Conservation (phyloP, 2,888 invertebrate species). For the Drosophila lutescens region DNA sequence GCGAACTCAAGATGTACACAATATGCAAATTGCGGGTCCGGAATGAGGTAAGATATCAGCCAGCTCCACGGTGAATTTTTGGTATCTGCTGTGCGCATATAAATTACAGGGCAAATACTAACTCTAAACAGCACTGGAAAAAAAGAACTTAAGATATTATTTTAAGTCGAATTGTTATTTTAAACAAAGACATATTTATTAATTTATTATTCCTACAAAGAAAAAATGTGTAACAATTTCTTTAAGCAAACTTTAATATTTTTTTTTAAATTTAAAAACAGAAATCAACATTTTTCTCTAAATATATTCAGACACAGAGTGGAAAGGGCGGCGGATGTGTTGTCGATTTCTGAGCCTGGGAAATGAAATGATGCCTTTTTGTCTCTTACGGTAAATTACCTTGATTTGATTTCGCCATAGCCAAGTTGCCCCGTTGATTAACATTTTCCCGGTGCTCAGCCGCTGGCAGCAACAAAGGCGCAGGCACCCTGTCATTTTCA, state of each 20-base stretch:
- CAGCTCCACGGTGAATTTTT: constrained; percentile 27
- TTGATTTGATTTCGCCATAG: constrained; percentile 72
- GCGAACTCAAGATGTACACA: constrained; percentile 50
- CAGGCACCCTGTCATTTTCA: constrained; percentile 68
- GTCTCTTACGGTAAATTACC: constrained; percentile 80
- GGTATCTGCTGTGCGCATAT: constrained; percentile 47
- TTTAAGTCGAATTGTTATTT: no score
- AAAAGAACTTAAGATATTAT: no score
- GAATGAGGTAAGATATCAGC: constrained; percentile 36
- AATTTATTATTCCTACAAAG: no score
- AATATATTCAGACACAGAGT: neutral
- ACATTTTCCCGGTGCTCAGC: constrained; percentile 34
- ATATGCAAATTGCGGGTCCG: constrained; percentile 65
- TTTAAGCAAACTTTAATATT: no score
- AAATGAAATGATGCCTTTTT: constrained; percentile 75
- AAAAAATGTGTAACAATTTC: no score
- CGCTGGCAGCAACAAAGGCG: constrained; percentile 27
- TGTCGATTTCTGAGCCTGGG: constrained; percentile 35
- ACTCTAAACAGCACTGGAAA: neutral
- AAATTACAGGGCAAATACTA: constrained; percentile 42
- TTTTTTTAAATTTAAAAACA: no score
- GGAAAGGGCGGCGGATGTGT: constrained; percentile 20
- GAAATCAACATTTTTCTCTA: neutral
- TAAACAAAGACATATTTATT: no score
- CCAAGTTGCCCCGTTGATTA: constrained; percentile 49